Percentiles rank a stretch among this genome's conserved stretches.
phyloP scores from a whole-genome alignment of 2,888 invertebrate species.

The Hirtodrosophila trivittata region DNA sequence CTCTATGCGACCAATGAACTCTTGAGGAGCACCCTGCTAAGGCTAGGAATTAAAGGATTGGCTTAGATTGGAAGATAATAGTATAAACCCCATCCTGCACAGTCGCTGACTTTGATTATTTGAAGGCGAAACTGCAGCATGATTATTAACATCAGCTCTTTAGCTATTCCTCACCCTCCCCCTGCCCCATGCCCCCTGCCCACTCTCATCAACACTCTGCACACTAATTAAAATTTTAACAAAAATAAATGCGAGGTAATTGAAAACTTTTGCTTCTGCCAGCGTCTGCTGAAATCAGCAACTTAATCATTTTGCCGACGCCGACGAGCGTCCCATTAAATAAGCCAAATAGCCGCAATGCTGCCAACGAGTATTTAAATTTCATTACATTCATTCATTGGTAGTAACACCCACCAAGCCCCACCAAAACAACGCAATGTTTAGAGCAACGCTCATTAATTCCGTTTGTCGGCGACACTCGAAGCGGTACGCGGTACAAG shows the following conservation, averaged over 20 bases:
- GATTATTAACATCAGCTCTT: constrained; percentile 1
- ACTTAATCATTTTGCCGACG: constrained; percentile 57
- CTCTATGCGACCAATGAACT: too few relatives aligned
- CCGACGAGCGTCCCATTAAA: constrained; percentile 10
- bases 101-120: too few relatives aligned
- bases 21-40: too few relatives aligned
- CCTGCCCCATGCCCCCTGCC: not conserved
- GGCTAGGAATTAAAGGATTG: too few relatives aligned
- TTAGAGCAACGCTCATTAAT: constrained; percentile 65
- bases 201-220: not conserved
- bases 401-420: not conserved
- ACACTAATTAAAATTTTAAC: constrained; percentile 74
- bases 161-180: constrained; percentile 1
- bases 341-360: constrained; percentile 50
- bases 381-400: constrained; percentile 61
- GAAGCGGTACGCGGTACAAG: constrained; percentile 11
- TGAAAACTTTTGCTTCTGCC: constrained; percentile 66
- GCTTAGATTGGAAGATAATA: too few relatives aligned
- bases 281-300: constrained; percentile 63
- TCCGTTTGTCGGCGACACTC: constrained; percentile 55
- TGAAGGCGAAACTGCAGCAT: too few relatives aligned
- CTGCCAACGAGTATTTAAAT: constrained; percentile 61
- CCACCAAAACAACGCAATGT: not conserved
- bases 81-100: too few relatives aligned
- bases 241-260: constrained; percentile 77